These are phyloP conservation scores for Tetramorium bicarinatum DNA, from an alignment of 2,888 invertebrate species.

Conservation along the genomic window DNA sequence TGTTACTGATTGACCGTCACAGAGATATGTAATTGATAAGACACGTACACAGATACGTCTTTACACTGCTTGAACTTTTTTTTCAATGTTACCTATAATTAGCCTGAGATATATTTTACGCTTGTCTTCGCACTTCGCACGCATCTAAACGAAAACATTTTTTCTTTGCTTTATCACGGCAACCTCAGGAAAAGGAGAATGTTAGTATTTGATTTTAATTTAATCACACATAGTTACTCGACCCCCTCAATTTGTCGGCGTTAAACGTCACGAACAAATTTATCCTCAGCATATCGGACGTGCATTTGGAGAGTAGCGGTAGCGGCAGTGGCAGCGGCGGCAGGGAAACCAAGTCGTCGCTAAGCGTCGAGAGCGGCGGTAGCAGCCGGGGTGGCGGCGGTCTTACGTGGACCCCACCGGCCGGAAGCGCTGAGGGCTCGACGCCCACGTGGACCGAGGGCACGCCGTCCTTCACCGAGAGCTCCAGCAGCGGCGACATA, in stretches of 20 bases:
- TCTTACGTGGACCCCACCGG: conserved; percentile 93
- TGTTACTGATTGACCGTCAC: conserved; percentile 22
- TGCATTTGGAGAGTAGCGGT: conserved; percentile 89
- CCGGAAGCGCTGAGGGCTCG: conserved; percentile 93
- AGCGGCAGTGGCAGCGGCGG: conserved; percentile 87
- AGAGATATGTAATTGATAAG: background rate
- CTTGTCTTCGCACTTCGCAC: conserved; percentile 51
- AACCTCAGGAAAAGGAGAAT: conserved; percentile 55
- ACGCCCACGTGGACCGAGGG: conserved; percentile 99
- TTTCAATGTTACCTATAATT: conserved; percentile 9
- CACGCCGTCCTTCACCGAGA: conserved; percentile 98
- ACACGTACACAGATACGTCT: conserved; percentile 1
- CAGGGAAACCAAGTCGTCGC: conserved; percentile 88
- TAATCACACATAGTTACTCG: conserved; percentile 39
- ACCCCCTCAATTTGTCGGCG: background rate
- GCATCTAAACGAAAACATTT: conserved; percentile 46
- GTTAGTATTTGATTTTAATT: conserved; percentile 56
- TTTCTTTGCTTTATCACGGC: conserved; percentile 52
- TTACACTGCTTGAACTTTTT: conserved; percentile 35
- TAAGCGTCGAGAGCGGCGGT: conserved; percentile 89
- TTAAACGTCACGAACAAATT: conserved; percentile 45
- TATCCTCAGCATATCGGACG: conserved; percentile 90
- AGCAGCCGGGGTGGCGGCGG: conserved; percentile 87
- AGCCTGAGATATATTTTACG: conserved; percentile 31
- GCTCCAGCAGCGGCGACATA: conserved; percentile 96